A percentile compares a stretch with the other conserved stretches of the same genome.
Evolutionary conservation across 2,113 vertebrate genomes (phyloP).

Genomic region (Okapia johnstoni): DNA sequence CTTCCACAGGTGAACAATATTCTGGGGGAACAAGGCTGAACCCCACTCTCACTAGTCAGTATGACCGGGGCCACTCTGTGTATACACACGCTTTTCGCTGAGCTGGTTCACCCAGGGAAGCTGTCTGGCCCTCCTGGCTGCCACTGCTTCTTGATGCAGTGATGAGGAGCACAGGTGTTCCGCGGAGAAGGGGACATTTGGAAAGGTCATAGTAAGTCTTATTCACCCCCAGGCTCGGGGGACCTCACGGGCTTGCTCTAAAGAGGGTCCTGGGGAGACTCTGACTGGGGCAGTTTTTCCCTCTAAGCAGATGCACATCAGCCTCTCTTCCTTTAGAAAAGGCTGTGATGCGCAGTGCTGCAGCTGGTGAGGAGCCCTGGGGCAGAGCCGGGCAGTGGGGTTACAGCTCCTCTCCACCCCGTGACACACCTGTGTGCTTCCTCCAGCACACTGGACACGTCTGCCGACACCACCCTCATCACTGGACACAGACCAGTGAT

Average conservation of each 20-base stretch:
- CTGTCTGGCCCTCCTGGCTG: not conserved
- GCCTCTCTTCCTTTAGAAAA: not conserved
- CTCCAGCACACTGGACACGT: not conserved
- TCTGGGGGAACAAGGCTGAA: not conserved
- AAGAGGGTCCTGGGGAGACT: not conserved
- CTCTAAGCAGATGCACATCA: not conserved
- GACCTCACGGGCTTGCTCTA: not conserved
- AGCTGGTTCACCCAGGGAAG: not conserved
- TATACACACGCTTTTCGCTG: not conserved
- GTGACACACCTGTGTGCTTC: not conserved
- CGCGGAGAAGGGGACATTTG: not conserved
- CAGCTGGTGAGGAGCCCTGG: not conserved
- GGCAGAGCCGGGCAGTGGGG: not conserved
- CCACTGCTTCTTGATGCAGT: not conserved
- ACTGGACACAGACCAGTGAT: not conserved
- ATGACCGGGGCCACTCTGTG: no score
- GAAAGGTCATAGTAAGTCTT: not conserved
- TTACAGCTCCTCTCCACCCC: rapidly evolving
- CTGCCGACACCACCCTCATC: not conserved
- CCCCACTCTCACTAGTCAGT: not conserved
- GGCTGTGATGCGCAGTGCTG: not conserved
- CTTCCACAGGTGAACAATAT: not conserved
- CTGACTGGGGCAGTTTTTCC: not conserved
- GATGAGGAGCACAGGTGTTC: not conserved
- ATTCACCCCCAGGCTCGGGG: not conserved